phyloP scores from a whole-genome alignment of 2,797 vertebrate species.

The Sebastes kiyomatsui region DNA sequence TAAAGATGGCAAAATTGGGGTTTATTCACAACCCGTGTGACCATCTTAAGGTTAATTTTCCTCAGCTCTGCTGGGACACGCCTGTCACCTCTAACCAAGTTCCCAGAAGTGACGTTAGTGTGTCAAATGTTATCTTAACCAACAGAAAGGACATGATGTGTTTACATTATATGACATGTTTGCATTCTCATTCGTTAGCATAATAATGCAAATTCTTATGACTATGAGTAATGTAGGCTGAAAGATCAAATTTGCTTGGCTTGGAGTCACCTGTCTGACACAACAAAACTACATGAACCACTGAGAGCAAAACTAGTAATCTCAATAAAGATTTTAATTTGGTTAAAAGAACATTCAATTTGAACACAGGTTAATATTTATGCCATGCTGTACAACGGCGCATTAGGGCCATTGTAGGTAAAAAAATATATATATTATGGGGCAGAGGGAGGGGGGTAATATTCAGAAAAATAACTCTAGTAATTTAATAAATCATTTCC shows the following conservation, averaged over 20 bases:
- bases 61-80: not conserved
- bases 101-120: not conserved
- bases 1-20: not conserved
- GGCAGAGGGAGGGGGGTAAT: not conserved
- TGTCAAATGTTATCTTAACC: not conserved
- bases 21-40: not conserved
- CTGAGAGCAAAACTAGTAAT: too few relatives aligned
- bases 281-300: too few relatives aligned
- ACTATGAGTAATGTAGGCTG: not conserved
- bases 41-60: not conserved
- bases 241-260: not conserved
- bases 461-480: not conserved
- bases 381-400: constrained; percentile 1
- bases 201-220: too few relatives aligned
- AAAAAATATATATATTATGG: not conserved
- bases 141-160: not conserved
- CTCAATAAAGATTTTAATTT: not conserved
- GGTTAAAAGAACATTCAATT: not conserved
- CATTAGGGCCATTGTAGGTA: not conserved
- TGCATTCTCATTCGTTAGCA: not conserved
- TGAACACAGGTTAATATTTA: not conserved
- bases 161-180: not conserved
- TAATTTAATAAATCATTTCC: not conserved
- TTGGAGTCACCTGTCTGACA: not conserved
- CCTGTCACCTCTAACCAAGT: not conserved